Conservation (phyloP, 2,113 vertebrate species). For the Genyomyrus donnyi region DNA sequence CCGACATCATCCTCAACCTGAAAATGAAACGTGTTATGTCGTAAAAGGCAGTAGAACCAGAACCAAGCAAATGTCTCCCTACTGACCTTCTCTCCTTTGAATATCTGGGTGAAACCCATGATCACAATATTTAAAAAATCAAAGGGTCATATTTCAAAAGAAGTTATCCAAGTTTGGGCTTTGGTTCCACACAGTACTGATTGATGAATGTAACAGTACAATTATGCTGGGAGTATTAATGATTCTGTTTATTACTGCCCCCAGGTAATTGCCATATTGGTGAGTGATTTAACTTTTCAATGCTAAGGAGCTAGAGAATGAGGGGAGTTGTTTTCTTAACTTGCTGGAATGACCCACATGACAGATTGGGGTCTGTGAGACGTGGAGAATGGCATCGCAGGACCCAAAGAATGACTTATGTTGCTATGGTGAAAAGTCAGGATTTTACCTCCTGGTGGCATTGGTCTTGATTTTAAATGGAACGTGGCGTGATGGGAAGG, state of each 20-base stretch:
- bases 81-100: background rate
- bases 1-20: background rate
- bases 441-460: background rate
- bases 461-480: background rate
- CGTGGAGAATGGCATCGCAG: background rate
- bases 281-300: background rate
- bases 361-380: background rate
- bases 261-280: background rate
- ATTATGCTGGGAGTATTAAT: background rate
- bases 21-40: background rate
- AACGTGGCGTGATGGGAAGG: background rate
- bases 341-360: background rate
- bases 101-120: background rate
- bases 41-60: background rate
- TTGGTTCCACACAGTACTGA: background rate
- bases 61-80: background rate
- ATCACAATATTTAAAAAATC: background rate
- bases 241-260: background rate
- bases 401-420: background rate
- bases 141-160: background rate
- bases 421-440: background rate
- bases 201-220: background rate
- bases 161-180: background rate
- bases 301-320: background rate
- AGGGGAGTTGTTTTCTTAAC: background rate